These are phyloP conservation scores for Subacronicta megacephala DNA, from an alignment of 2,888 invertebrate species.

Conservation along the genomic window DNA sequence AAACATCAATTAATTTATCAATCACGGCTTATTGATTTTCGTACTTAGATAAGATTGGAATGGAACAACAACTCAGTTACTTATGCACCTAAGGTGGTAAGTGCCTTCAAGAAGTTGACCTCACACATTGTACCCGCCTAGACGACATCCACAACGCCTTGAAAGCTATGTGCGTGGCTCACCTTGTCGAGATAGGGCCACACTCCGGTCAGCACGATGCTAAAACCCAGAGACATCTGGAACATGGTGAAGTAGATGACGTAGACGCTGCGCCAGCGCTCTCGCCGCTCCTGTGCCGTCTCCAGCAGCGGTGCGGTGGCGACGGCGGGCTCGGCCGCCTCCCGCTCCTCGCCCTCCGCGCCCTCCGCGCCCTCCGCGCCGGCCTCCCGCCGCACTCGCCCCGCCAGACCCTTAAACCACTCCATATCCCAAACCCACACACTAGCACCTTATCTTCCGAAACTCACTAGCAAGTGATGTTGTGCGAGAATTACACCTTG, in stretches of 20 bases:
- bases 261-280: slow-evolving; percentile 94
- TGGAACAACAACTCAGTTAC: no score
- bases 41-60: no score
- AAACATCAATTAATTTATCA: no score
- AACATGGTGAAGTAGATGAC: slow-evolving; percentile 97
- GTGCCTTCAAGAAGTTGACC: no score
- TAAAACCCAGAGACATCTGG: slow-evolving; percentile 96
- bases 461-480: slow-evolving; percentile 7
- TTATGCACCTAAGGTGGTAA: no score
- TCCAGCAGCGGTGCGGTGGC: slow-evolving; percentile 85
- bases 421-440: slow-evolving; percentile 64
- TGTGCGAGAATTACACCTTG: slow-evolving; percentile 5
- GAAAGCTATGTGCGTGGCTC: slow-evolving; percentile 56
- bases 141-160: no score
- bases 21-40: no score
- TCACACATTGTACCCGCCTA: no score
- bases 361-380: slow-evolving; percentile 25
- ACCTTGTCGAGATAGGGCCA: slow-evolving; percentile 97
- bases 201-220: slow-evolving; percentile 95
- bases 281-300: slow-evolving; percentile 91
- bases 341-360: slow-evolving; percentile 30
- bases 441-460: slow-evolving; percentile 27
- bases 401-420: slow-evolving; percentile 69
- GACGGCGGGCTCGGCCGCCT: slow-evolving; percentile 12
- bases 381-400: slow-evolving; percentile 51